Evolutionary conservation across 1,140 invertebrate species (phyloP), one percentile per base, ranked within the genome.

Genomic region (Propsilocerus akamusi): DNA sequence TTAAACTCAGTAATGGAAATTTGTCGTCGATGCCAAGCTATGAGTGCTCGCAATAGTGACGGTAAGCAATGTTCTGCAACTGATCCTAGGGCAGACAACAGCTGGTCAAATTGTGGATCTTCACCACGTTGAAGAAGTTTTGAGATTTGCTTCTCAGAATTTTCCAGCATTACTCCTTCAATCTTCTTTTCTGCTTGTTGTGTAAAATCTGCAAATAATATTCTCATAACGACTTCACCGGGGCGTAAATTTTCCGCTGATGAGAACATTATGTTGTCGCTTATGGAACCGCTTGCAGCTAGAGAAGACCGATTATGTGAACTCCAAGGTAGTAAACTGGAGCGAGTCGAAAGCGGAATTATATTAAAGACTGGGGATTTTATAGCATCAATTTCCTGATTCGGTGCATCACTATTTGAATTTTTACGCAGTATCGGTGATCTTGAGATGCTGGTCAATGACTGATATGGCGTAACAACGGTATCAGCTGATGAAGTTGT

Each of bases 41-140:
- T 91, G 10, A 99, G 65, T n/a, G 92, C 90, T 50, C 81, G 73
- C 37, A 99, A 67, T 51, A 99, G 73, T 8, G 96, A 98, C 2
- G 97, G 96, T 30, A 99, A 69, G 68, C 95, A 97, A 64, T 98
- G 91, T 65, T 99, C 96, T 1, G 92, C 90, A 1, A 95, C 90
- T 17, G 85, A 86, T 20, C 92, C 89, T 60, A 98, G 84, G 0
- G 91, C 84, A 30, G 78, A 85, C 12, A 97, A 69, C n/a, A 97
- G 69, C 66, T 97, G 93, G 73, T 98, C 94, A 67, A 97, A 90
- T 54, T 93, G 83, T 6, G 78, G 61, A 72, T 97, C 93, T 72
- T 98, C 94, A 4, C 92, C 93, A 56, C 92, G 76, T 70, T 97
- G 93, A 48, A 97, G 66, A 3, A 90, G 82, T 73, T 97, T 97